A percentile compares a stretch with the other conserved stretches of the same genome.
Conservation (phyloP, 2,113 vertebrate species). For the Spea multiplicata region DNA sequence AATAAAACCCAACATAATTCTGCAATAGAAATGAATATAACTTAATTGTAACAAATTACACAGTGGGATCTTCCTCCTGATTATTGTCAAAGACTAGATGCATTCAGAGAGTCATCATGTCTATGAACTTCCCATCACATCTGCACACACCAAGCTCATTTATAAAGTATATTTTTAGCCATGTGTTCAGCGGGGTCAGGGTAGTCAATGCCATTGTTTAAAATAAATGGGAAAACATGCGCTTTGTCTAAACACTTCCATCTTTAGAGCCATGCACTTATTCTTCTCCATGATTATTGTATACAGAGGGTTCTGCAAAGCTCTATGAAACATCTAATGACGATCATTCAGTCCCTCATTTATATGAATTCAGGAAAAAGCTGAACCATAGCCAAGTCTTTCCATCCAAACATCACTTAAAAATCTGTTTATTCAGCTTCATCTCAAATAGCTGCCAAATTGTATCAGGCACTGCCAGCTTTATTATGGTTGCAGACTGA, state of each 20-base stretch:
- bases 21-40: too few species aligned
- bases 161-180: conserved; percentile 34
- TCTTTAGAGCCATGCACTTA: not conserved
- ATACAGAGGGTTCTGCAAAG: conserved; percentile 9
- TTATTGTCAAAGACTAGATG: too few species aligned
- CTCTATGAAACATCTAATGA: conserved; percentile 32
- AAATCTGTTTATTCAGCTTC: conserved; percentile 40
- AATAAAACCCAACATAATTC: too few species aligned
- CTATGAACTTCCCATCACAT: conserved; percentile 15
- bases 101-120: not conserved
- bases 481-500: conserved; percentile 18
- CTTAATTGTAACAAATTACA: too few species aligned
- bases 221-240: conserved; percentile 9
- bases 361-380: conserved; percentile 36
- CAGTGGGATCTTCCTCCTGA: too few species aligned
- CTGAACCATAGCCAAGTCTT: conserved; percentile 37
- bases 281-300: not conserved
- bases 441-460: conserved; percentile 27
- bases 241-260: conserved; percentile 39
- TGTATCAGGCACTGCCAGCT: conserved; percentile 20
- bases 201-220: conserved; percentile 27
- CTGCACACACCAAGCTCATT: conserved; percentile 32
- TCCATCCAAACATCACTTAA: conserved; percentile 30
- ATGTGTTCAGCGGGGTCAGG: conserved; percentile 4
- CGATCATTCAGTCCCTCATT: conserved; percentile 46